Evolutionary conservation across 2,113 vertebrate genomes (phyloP).

Genomic region (Origma solitaria): DNA sequence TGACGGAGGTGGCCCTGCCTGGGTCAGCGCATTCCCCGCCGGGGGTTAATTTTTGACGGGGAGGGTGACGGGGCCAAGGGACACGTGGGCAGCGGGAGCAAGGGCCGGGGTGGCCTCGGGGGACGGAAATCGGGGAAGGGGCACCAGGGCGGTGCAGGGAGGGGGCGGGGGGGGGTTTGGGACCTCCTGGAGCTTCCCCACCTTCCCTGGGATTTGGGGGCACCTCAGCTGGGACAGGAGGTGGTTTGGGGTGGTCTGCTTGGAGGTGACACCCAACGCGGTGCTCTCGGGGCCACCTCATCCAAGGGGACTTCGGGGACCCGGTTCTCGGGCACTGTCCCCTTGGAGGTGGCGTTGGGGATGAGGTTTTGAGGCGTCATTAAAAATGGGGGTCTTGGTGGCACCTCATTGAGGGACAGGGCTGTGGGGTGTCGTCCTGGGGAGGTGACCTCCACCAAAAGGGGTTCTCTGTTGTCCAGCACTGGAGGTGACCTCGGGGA

Average conservation of each 20-base stretch:
- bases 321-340: rapidly evolving
- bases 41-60: conserved; percentile 31
- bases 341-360: not conserved
- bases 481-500: not conserved
- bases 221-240: rapidly evolving
- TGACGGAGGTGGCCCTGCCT: not conserved
- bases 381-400: too few relatives aligned
- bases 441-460: not conserved
- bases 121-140: not conserved
- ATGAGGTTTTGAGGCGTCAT: rapidly evolving
- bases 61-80: not conserved
- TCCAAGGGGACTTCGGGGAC: rapidly evolving
- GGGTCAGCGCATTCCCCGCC: not conserved
- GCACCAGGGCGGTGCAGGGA: rapidly evolving
- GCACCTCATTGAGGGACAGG: not conserved
- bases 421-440: not conserved
- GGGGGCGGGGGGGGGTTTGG: rapidly evolving
- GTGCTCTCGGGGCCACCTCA: rapidly evolving
- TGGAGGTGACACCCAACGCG: not conserved
- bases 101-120: not conserved
- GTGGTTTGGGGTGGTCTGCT: rapidly evolving
- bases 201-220: not conserved
- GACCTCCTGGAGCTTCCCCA: not conserved
- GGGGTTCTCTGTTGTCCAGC: not conserved
- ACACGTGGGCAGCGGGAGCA: not conserved